Conservation (phyloP, 2,113 vertebrate genomes). For the Trachemys scripta region DNA sequence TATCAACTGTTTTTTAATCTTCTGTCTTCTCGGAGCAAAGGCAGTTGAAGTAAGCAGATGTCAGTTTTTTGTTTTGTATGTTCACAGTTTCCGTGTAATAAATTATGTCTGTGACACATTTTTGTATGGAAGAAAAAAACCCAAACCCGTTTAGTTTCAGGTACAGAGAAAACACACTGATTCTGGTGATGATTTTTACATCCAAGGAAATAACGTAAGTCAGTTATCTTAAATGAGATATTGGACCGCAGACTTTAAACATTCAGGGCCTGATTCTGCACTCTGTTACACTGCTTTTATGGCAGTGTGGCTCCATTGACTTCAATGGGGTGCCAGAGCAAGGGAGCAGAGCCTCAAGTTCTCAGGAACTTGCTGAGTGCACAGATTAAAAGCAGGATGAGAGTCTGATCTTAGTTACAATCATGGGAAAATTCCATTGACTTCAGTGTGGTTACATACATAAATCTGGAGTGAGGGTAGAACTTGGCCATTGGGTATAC, state of each 20-base stretch:
- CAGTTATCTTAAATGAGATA: not conserved
- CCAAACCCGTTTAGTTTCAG: constrained; percentile 36
- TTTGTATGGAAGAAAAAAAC: constrained; percentile 31
- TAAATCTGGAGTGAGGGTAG: fast-evolving
- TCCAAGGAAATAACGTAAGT: not conserved
- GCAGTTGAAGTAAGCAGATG: constrained; percentile 61
- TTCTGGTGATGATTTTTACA: constrained; percentile 28
- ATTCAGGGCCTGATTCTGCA: fast-evolving
- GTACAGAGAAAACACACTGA: constrained; percentile 22
- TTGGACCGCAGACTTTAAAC: not conserved
- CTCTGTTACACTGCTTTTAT: not conserved
- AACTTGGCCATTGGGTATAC: fast-evolving
- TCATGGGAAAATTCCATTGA: fast-evolving
- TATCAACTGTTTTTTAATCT: constrained; percentile 74
- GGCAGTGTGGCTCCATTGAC: not conserved
- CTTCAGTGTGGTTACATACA: not conserved
- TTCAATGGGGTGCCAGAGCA: not conserved
- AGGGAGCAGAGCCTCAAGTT: not conserved
- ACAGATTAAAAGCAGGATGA: fast-evolving
- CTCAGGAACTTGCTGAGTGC: fast-evolving
- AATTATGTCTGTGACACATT: constrained; percentile 59
- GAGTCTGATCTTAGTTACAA: fast-evolving
- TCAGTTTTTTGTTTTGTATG: constrained; percentile 70
- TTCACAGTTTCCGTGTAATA: constrained; percentile 54
- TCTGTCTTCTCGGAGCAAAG: constrained; percentile 50